Percentiles rank a stretch among this genome's conserved stretches.
These are phyloP conservation scores for Mythimna ferrago DNA, from an alignment of 2,888 invertebrate species.

Conservation along the genomic window DNA sequence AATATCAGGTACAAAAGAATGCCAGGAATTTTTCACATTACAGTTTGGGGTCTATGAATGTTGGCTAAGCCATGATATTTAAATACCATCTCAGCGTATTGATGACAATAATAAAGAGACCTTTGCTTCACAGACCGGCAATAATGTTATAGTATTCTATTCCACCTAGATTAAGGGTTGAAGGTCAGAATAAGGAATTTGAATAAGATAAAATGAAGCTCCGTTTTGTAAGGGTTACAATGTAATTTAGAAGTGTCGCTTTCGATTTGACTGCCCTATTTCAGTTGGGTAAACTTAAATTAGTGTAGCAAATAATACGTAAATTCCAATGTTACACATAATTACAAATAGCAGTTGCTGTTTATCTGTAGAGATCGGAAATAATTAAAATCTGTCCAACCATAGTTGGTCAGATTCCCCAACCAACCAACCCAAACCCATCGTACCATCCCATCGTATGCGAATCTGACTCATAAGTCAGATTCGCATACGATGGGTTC, in stretches of 20 bases:
- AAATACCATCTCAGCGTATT: slow-evolving; percentile 43
- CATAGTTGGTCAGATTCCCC: too few relatives aligned
- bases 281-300: slow-evolving; percentile 17
- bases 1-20: slow-evolving; percentile 35
- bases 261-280: slow-evolving; percentile 7
- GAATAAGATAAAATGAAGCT: slow-evolving; percentile 16
- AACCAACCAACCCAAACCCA: too few relatives aligned
- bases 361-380: too few relatives aligned
- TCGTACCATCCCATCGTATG: too few relatives aligned
- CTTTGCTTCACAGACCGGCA: slow-evolving; percentile 25
- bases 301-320: background rate
- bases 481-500: too few relatives aligned
- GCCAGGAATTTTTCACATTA: slow-evolving; percentile 40
- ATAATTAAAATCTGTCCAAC: too few relatives aligned
- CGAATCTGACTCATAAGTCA: too few relatives aligned
- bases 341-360: background rate
- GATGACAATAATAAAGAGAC: slow-evolving; percentile 23
- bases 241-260: slow-evolving; percentile 19
- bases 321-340: background rate
- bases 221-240: background rate
- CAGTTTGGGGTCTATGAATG: slow-evolving; percentile 30
- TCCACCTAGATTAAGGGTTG: slow-evolving; percentile 3
- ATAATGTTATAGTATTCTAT: slow-evolving; percentile 21
- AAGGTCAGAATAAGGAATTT: slow-evolving; percentile 30
- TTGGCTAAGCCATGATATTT: slow-evolving; percentile 29